These are phyloP conservation scores for Chrysodeixis includens DNA, from an alignment of 2,888 invertebrate genomes.

Conservation along the genomic window DNA sequence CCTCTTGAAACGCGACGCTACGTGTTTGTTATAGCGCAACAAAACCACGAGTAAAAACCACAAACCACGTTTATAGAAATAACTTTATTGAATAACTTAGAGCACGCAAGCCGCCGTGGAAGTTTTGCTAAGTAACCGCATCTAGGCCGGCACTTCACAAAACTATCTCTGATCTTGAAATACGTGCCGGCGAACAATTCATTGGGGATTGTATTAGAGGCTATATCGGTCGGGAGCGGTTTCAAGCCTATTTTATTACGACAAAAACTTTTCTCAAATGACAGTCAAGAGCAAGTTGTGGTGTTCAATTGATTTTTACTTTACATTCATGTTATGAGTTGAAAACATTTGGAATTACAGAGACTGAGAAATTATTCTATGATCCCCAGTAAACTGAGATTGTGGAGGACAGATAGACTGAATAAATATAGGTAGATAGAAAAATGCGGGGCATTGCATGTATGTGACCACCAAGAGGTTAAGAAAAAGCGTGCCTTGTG, in stretches of 20 bases:
- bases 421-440: too few species aligned
- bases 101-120: not conserved
- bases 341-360: not conserved
- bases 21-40: conserved; percentile 1
- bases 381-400: too few species aligned
- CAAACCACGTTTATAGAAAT: not conserved
- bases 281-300: not conserved
- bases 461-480: too few species aligned
- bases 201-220: conserved; percentile 6
- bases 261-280: not conserved
- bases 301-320: not conserved
- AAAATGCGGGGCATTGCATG: too few species aligned
- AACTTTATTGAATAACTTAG: conserved; percentile 7
- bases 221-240: not conserved
- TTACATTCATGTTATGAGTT: not conserved
- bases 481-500: too few species aligned
- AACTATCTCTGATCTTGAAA: conserved; percentile 8
- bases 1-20: not conserved
- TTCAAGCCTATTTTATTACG: not conserved
- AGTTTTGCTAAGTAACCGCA: conserved; percentile 5
- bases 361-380: not conserved
- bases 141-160: conserved; percentile 5
- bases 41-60: not conserved
- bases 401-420: too few species aligned
- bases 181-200: conserved; percentile 7